A percentile compares a stretch with the other conserved stretches of the same genome.
Evolutionary conservation across 2,113 vertebrate genomes (phyloP).

Genomic region (Bufo gargarizans): DNA sequence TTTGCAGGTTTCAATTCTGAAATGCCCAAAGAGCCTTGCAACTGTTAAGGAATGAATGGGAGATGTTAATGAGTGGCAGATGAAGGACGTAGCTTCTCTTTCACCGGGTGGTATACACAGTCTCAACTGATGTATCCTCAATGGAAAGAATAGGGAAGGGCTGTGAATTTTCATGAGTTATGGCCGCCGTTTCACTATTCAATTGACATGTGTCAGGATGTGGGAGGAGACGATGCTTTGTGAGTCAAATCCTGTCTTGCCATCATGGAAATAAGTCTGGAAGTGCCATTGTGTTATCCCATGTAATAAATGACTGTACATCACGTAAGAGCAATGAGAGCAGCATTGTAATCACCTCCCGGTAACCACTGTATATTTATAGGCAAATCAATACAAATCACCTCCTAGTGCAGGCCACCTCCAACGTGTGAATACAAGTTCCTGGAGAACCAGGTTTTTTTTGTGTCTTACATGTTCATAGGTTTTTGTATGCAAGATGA

Average conservation of each 20-base stretch:
- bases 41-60: neutral
- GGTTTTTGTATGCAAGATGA: too few relatives aligned
- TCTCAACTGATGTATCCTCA: neutral
- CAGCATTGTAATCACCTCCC: neutral
- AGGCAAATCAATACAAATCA: conserved; percentile 13
- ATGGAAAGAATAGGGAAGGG: neutral
- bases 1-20: neutral
- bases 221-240: conserved; percentile 21
- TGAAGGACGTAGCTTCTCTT: neutral
- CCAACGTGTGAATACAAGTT: neutral
- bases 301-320: conserved; percentile 28
- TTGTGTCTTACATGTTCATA: neutral
- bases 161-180: conserved; percentile 31
- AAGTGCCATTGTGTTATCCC: conserved; percentile 3
- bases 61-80: conserved; percentile 7
- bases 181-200: neutral
- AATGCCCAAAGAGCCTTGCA: neutral
- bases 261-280: neutral
- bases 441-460: neutral
- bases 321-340: neutral
- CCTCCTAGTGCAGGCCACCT: neutral
- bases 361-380: conserved; percentile 27
- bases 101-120: neutral
- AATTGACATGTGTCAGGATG: conserved; percentile 21
- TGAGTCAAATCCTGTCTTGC: neutral